Percentiles rank a stretch among this genome's conserved stretches.
Evolutionary conservation across 2,797 vertebrate species (phyloP).

Genomic region (Taeniopygia guttata): DNA sequence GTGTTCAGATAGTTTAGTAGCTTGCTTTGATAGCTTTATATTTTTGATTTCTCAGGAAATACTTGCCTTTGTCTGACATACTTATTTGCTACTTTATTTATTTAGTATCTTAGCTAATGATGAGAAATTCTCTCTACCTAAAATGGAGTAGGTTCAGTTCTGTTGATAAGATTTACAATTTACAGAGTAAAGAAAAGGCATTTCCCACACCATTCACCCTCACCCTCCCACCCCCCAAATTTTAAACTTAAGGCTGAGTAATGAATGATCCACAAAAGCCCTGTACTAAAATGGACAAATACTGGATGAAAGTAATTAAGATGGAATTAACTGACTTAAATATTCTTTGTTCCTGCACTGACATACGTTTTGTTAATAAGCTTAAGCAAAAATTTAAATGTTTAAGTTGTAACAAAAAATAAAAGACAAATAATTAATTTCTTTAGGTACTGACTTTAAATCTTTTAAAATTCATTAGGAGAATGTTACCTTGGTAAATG

Average conservation of each 20-base stretch:
- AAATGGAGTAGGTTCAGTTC: background rate
- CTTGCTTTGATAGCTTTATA: background rate
- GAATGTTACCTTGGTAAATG: background rate
- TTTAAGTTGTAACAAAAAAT: background rate
- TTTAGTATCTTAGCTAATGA: background rate
- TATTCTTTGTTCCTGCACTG: background rate
- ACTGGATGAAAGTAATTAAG: background rate
- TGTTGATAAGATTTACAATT: background rate
- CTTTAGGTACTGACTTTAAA: background rate
- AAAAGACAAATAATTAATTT: background rate
- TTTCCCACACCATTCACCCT: background rate
- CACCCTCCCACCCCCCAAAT: fast-evolving
- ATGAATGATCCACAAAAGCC: background rate
- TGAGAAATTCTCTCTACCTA: background rate
- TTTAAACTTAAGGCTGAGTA: background rate
- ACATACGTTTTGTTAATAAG: background rate
- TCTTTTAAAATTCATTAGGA: background rate
- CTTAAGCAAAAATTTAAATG: background rate
- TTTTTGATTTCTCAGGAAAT: background rate
- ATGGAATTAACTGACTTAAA: background rate
- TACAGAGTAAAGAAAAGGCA: background rate
- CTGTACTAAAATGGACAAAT: background rate
- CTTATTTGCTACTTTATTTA: background rate
- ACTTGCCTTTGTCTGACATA: background rate
- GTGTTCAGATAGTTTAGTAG: background rate